These are phyloP conservation scores for Camponotus floridanus DNA, from an alignment of 1,140 invertebrate species.

Conservation along the genomic window DNA sequence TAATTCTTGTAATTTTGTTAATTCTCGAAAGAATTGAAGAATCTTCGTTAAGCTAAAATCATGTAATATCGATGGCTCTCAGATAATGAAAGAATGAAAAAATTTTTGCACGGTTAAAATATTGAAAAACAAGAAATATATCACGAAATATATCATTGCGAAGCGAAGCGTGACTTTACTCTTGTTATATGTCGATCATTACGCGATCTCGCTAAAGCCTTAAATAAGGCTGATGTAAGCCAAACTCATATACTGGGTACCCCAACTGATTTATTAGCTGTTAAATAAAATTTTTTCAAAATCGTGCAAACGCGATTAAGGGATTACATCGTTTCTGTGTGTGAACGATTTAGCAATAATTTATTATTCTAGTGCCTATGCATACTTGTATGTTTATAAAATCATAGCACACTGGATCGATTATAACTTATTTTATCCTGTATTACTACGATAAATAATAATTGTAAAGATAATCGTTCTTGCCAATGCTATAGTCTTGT, in stretches of 20 bases:
- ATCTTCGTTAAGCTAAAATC: conserved; percentile 24
- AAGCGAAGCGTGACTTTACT: neutral
- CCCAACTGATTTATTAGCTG: neutral
- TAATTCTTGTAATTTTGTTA: conserved; percentile 6
- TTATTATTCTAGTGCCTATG: conserved; percentile 68
- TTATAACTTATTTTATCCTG: conserved; percentile 54
- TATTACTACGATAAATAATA: conserved; percentile 23
- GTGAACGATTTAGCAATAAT: conserved; percentile 68
- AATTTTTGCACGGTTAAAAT: neutral
- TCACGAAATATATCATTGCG: neutral
- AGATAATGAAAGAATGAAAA: neutral
- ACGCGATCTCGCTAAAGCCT: conserved; percentile 14
- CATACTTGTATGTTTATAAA: conserved; percentile 60
- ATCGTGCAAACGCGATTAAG: neutral
- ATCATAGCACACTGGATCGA: conserved; percentile 36
- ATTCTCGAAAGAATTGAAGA: neutral
- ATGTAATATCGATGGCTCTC: conserved; percentile 25
- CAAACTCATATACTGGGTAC: neutral
- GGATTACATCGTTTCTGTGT: neutral
- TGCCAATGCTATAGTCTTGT: conserved; percentile 71
- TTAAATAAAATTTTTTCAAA: conserved; percentile 23
- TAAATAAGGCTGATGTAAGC: conserved; percentile 16
- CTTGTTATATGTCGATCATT: conserved; percentile 20
- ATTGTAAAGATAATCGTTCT: conserved; percentile 72
- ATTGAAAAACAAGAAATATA: neutral